These are phyloP conservation scores for Balearica regulorum DNA, from an alignment of 2,797 vertebrate species.

Conservation along the genomic window DNA sequence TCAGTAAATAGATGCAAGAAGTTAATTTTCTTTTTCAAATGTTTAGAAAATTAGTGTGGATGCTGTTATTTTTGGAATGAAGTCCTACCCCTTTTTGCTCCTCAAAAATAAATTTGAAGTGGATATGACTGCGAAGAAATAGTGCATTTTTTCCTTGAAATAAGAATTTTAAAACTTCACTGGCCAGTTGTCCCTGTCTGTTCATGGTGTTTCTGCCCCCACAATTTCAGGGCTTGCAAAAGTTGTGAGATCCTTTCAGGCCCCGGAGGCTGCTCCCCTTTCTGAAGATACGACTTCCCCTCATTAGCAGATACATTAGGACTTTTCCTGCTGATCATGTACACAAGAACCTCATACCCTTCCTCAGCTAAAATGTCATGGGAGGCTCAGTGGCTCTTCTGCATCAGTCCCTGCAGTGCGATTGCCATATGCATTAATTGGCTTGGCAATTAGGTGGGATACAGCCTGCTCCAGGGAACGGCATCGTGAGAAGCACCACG, in stretches of 20 bases:
- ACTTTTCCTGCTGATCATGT: neutral
- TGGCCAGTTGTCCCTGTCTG: neutral
- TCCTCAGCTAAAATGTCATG: neutral
- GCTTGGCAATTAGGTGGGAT: neutral
- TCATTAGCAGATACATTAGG: neutral
- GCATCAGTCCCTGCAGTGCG: neutral
- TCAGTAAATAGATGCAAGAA: constrained; percentile 25
- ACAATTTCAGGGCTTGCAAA: neutral
- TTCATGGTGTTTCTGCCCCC: neutral
- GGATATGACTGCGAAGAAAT: neutral
- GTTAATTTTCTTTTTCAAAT: constrained; percentile 31
- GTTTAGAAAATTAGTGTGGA: constrained; percentile 23
- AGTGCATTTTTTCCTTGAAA: neutral
- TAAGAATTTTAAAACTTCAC: neutral
- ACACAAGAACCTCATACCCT: neutral
- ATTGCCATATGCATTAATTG: neutral
- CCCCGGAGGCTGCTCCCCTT: neutral
- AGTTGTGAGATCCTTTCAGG: neutral
- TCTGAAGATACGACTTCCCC: neutral
- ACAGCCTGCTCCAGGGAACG: neutral
- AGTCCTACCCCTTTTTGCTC: neutral
- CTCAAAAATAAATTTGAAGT: constrained; percentile 11
- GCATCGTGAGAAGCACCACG: neutral
- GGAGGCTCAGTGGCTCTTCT: neutral
- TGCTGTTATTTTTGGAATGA: constrained; percentile 1